phyloP scores from a whole-genome alignment of 2,113 vertebrate genomes.

The Chaenocephalus aceratus region DNA sequence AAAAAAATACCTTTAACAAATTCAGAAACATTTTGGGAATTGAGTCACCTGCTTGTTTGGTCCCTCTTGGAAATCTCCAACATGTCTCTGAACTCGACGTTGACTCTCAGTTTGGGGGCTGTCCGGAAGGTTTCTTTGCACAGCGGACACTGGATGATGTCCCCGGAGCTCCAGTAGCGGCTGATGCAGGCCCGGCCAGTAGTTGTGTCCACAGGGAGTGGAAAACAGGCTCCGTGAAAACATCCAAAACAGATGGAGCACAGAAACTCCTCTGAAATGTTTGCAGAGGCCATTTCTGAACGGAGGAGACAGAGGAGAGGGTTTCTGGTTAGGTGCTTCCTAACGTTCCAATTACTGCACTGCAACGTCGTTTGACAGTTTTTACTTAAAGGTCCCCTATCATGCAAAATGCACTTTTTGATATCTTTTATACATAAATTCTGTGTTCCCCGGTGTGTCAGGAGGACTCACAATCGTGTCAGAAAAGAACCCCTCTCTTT shows the following conservation, averaged over 20 bases:
- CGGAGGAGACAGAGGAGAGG: too few species aligned
- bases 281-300: constrained; percentile 27
- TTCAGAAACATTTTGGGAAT: too few species aligned
- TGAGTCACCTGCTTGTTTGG: not conserved
- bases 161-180: not conserved
- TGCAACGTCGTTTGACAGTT: too few species aligned
- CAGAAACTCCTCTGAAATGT: not conserved
- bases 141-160: not conserved
- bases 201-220: constrained; percentile 37
- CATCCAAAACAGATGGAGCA: constrained; percentile 15
- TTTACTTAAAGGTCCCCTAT: too few species aligned
- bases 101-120: not conserved
- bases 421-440: too few species aligned
- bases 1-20: too few species aligned
- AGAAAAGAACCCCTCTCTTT: too few species aligned
- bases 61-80: constrained; percentile 7
- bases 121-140: not conserved
- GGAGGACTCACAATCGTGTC: too few species aligned
- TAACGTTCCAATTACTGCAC: too few species aligned
- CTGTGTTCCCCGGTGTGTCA: too few species aligned
- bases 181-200: constrained; percentile 24
- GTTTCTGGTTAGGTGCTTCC: too few species aligned
- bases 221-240: constrained; percentile 23
- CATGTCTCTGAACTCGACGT: constrained; percentile 17
- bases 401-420: too few species aligned